Evolutionary conservation across 2,888 invertebrate genomes (phyloP), one percentile per base, ranked within the genome.

Genomic region (Synanthedon myopaeformis): DNA sequence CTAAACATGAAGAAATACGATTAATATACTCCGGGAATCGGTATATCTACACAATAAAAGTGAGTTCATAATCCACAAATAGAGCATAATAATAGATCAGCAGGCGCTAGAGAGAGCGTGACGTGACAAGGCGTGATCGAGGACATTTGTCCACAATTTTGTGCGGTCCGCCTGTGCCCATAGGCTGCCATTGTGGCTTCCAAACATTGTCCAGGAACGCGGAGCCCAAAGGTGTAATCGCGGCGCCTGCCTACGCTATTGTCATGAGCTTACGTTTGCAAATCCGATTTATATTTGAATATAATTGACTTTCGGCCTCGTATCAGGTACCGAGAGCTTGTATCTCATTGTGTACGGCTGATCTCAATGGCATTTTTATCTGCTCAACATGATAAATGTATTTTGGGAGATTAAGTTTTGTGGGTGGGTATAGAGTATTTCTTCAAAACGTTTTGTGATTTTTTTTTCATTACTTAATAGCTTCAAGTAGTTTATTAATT

Each of bases 241-340:
- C 71, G 77, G 80, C 81, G 81, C 81, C 77, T 72, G 71, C 70
- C 79, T 74, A 74, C 72, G 70, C 78, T 64, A 83, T 87, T 86
- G 85, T 85, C 75, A 76, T 63, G 61, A 68, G 72, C 83, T 87
- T 87, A 87, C 77, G 78, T 83, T 84, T 72, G 85, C 86, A 85
- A 87, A 87, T 87, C 86, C 82, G 86, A 85, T 87, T 87, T 85
- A 81, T 84, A 87, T 87, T 87, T 85, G 85, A 87, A 87, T 87
- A 86, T 87, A 86, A 87, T 87, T 84, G 86, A 86, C 82, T 85
- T 81, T 79, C 79, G 76, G 82, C 74, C 79, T 70, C 76, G 70
- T 72, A 79, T 82, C 85, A 78, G 82, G 84, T 83, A 82, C 73
- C 67, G 66, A 70, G 74, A 67, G 75, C 74, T 72, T 74, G 80